A percentile compares a stretch with the other conserved stretches of the same genome.
These are phyloP conservation scores for Zaprionus vittiger DNA, from an alignment of 1,140 invertebrate genomes.

Conservation along the genomic window DNA sequence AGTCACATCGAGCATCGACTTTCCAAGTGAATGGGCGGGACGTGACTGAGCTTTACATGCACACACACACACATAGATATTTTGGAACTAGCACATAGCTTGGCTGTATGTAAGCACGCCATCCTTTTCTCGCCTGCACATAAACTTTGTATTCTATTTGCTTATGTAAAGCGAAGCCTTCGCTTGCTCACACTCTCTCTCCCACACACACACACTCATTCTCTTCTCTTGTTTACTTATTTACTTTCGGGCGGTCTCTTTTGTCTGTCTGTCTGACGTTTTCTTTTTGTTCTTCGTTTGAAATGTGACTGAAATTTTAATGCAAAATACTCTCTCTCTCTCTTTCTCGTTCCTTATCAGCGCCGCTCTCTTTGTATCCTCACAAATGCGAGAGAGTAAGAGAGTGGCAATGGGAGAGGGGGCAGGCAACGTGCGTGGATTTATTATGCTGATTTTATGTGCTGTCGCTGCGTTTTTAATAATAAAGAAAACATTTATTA, in stretches of 20 bases:
- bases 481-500: conserved; percentile 65
- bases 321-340: conserved; percentile 50
- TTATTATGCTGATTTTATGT: conserved; percentile 73
- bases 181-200: conserved; percentile 3
- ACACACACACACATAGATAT: conserved; percentile 26
- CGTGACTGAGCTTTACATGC: conserved; percentile 63
- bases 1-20: conserved; percentile 81
- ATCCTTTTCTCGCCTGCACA: conserved; percentile 51
- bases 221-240: conserved; percentile 65
- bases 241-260: conserved; percentile 64
- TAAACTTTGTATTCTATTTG: conserved; percentile 72
- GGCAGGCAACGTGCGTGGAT: conserved; percentile 52
- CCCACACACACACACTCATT: neutral
- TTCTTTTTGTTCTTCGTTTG: conserved; percentile 66
- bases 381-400: conserved; percentile 2
- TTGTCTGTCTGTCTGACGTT: conserved; percentile 42
- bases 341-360: conserved; percentile 35
- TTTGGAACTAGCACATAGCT: conserved; percentile 9
- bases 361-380: conserved; percentile 33
- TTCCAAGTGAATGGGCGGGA: conserved; percentile 80
- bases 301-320: conserved; percentile 80
- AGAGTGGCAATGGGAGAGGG: neutral
- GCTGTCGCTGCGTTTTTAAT: conserved; percentile 68
- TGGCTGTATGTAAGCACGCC: conserved; percentile 10
- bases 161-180: conserved; percentile 71